Conservation (phyloP, 1,140 invertebrate species). For the Lucilia sericata region DNA sequence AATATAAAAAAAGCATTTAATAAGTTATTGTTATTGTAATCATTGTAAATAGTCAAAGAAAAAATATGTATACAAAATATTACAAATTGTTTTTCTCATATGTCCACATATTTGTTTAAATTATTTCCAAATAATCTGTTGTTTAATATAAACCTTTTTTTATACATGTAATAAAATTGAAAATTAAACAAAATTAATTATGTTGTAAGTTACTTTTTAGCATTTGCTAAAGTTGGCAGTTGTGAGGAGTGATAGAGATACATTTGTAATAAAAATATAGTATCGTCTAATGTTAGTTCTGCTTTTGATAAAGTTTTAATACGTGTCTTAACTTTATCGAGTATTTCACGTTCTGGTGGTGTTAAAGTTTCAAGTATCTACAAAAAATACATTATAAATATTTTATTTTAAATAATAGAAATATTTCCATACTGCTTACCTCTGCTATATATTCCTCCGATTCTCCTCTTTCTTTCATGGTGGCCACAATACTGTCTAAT, state of each 20-base stretch:
- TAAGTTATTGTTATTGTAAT: slow-evolving; percentile 23
- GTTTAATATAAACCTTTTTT: slow-evolving; percentile 24
- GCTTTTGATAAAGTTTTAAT: slow-evolving; percentile 77
- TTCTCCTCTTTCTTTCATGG: slow-evolving; percentile 80
- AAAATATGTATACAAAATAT: not conserved
- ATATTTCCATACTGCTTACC: slow-evolving; percentile 69
- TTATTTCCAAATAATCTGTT: slow-evolving; percentile 28
- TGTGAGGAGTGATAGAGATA: slow-evolving; percentile 68
- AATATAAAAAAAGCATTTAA: slow-evolving; percentile 37
- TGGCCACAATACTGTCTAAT: slow-evolving; percentile 82
- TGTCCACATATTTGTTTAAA: slow-evolving; percentile 20
- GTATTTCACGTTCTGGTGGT: slow-evolving; percentile 78
- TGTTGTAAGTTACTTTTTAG: slow-evolving; percentile 54
- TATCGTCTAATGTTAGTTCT: slow-evolving; percentile 79
- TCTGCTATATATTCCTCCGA: slow-evolving; percentile 81
- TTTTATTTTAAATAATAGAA: not conserved
- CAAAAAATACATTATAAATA: not conserved
- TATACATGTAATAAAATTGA: slow-evolving; percentile 32
- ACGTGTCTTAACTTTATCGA: slow-evolving; percentile 75
- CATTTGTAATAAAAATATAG: slow-evolving; percentile 78
- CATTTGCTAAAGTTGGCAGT: slow-evolving; percentile 54
- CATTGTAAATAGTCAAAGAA: slow-evolving; percentile 47
- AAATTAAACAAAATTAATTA: slow-evolving; percentile 23
- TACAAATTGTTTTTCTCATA: slow-evolving; percentile 19
- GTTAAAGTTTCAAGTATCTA: slow-evolving; percentile 83